Percentiles rank a stretch among this genome's conserved stretches.
Evolutionary conservation across 1,140 invertebrate genomes (phyloP).

Genomic region (Drosophila sturtevanti): DNA sequence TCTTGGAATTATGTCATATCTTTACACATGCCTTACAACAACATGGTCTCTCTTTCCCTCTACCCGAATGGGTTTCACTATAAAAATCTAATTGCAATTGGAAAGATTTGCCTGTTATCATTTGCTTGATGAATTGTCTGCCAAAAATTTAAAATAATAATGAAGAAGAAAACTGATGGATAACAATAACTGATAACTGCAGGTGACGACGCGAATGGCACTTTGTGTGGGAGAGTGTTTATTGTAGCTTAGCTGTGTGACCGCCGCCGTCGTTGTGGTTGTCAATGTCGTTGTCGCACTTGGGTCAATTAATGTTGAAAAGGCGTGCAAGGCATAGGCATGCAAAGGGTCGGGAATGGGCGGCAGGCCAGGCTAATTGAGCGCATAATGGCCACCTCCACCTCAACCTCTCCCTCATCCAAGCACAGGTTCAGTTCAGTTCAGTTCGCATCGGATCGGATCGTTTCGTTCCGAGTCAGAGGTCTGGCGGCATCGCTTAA

Average conservation of each 20-base stretch:
- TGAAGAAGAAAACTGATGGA: background rate
- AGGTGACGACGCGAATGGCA: constrained; percentile 40
- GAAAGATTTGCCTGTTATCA: constrained; percentile 45
- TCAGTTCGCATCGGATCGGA: constrained; percentile 1
- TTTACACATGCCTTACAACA: constrained; percentile 54
- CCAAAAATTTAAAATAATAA: constrained; percentile 22
- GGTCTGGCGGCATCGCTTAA: constrained; percentile 29
- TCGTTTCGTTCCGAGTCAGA: constrained; percentile 27
- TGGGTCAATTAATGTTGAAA: constrained; percentile 47
- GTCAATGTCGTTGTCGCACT: constrained; percentile 10
- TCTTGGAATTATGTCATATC: constrained; percentile 80
- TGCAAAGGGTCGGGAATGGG: background rate
- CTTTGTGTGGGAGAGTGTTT: background rate
- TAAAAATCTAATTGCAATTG: constrained; percentile 20
- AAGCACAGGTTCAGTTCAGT: constrained; percentile 2
- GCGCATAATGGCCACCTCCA: constrained; percentile 34
- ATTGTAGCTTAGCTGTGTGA: constrained; percentile 3
- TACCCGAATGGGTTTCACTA: constrained; percentile 3
- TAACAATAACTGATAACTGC: constrained; percentile 51
- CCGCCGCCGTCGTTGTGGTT: background rate
- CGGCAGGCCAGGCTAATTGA: constrained; percentile 54
- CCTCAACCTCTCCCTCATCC: background rate
- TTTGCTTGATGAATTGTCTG: constrained; percentile 57
- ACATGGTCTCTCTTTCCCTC: constrained; percentile 36
- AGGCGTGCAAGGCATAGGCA: constrained; percentile 3